Conservation (phyloP, 2,797 vertebrate species). For the Poecilia velifera region DNA sequence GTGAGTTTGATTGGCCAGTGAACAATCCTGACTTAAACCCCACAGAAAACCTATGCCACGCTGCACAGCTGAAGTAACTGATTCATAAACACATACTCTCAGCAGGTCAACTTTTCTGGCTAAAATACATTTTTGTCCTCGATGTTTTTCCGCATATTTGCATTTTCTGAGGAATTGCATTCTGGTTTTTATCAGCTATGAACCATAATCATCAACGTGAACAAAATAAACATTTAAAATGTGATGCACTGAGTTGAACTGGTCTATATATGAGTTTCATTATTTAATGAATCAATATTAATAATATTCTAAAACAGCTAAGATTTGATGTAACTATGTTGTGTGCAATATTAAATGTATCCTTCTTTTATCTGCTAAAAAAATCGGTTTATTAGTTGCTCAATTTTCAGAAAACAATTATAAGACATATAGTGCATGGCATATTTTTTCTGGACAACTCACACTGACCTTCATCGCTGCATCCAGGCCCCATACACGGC, state of each 20-base stretch:
- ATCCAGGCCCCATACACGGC: constrained; percentile 98
- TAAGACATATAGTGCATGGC: background rate
- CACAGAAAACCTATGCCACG: background rate
- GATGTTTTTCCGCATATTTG: background rate
- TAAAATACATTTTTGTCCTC: background rate
- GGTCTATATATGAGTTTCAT: background rate
- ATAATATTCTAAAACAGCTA: background rate
- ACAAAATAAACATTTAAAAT: background rate
- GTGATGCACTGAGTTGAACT: background rate
- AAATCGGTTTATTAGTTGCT: background rate
- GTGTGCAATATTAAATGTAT: background rate
- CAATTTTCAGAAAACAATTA: background rate
- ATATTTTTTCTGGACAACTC: background rate
- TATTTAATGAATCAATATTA: background rate
- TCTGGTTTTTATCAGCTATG: background rate
- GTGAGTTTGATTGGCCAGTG: background rate
- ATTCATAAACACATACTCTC: background rate
- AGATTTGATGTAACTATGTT: background rate
- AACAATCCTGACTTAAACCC: background rate
- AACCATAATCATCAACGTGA: background rate
- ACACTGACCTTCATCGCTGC: constrained; percentile 92
- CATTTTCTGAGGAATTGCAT: background rate
- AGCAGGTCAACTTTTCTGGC: background rate
- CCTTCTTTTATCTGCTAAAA: background rate
- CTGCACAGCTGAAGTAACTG: background rate